Percentiles rank a stretch among this genome's conserved stretches.
Evolutionary conservation across 2,113 vertebrate genomes (phyloP).

Genomic region (Sorex araneus): DNA sequence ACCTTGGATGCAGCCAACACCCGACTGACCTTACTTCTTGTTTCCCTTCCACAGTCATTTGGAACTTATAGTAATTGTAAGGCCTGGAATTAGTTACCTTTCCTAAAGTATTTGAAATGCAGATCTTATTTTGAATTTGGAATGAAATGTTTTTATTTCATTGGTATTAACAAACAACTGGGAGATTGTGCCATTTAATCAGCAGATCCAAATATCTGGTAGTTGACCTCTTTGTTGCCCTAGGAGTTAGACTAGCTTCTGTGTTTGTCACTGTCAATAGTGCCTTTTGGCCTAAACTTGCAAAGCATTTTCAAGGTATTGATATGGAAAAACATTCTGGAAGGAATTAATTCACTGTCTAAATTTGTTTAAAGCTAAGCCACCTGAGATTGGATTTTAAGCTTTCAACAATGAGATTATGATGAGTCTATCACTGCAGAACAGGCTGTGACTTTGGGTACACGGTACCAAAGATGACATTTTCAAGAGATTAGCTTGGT

Average conservation of each 20-base stretch:
- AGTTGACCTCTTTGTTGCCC: neutral
- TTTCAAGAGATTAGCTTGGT: neutral
- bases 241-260: neutral
- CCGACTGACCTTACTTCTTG: neutral
- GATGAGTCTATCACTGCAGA: neutral
- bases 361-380: neutral
- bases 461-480: neutral
- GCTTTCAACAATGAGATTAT: neutral
- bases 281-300: neutral
- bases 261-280: neutral
- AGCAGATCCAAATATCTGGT: neutral
- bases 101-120: conserved; percentile 6
- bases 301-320: conserved; percentile 5
- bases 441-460: neutral
- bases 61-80: neutral
- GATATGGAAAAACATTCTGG: conserved; percentile 26
- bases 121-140: neutral
- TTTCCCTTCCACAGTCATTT: neutral
- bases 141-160: conserved; percentile 14
- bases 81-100: neutral
- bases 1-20: neutral
- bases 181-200: neutral
- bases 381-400: neutral
- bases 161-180: neutral
- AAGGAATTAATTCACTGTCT: neutral